Conservation (phyloP, 1,140 invertebrate species). For the Orchesella cincta region DNA sequence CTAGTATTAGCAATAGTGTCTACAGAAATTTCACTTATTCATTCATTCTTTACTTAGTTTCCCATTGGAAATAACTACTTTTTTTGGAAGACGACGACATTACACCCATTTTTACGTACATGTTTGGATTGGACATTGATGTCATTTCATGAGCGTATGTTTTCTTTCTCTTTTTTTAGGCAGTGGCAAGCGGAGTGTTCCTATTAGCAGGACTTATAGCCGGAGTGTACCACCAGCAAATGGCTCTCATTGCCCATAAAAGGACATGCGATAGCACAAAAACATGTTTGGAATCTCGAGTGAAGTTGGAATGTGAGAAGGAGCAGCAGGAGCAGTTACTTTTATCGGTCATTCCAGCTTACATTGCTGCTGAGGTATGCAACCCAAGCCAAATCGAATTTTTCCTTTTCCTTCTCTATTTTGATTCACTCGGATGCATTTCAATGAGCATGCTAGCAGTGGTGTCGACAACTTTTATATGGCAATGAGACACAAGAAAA, state of each 20-base stretch:
- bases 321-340: constrained; percentile 89
- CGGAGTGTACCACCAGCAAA: constrained; percentile 81
- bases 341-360: constrained; percentile 88
- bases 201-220: constrained; percentile 73
- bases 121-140: not conserved
- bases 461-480: too few species aligned
- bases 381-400: not conserved
- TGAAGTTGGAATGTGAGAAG: constrained; percentile 87
- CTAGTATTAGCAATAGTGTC: too few species aligned
- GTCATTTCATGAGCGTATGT: not conserved
- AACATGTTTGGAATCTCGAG: constrained; percentile 85
- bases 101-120: too few species aligned
- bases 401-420: not conserved
- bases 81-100: too few species aligned
- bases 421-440: not conserved
- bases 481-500: too few species aligned
- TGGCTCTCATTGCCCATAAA: constrained; percentile 80
- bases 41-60: too few species aligned
- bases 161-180: constrained; percentile 60
- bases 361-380: constrained; percentile 81
- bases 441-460: not conserved
- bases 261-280: constrained; percentile 83
- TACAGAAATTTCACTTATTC: too few species aligned
- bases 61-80: too few species aligned
- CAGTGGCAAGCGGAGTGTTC: constrained; percentile 73